Percentiles rank a stretch among this genome's conserved stretches.
phyloP scores from a whole-genome alignment of 2,888 invertebrate genomes.

The Chloroclystis v-ata region DNA sequence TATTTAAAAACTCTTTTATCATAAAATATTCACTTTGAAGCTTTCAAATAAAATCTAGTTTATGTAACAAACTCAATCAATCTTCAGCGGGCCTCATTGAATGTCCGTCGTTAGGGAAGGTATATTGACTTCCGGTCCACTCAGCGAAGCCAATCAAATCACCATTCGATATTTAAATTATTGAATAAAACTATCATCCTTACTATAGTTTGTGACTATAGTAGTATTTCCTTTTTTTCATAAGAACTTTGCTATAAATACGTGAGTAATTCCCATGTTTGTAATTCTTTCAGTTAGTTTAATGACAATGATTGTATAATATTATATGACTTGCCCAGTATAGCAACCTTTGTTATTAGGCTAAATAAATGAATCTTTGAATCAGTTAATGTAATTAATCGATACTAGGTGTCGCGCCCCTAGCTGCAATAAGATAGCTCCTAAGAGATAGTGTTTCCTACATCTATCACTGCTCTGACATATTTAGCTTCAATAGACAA shows the following conservation, averaged over 20 bases:
- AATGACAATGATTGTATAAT: no score
- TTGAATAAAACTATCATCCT: neutral
- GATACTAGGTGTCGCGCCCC: constrained; percentile 12
- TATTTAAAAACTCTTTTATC: no score
- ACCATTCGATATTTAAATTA: constrained; percentile 5
- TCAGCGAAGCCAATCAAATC: constrained; percentile 12
- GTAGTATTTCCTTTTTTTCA: no score
- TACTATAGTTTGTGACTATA: no score
- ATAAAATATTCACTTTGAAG: no score
- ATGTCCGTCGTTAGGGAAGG: constrained; percentile 7
- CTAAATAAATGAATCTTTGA: no score
- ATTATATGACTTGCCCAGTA: no score
- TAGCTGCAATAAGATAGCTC: constrained; percentile 11
- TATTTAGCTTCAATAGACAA: constrained; percentile 14
- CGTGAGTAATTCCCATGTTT: no score
- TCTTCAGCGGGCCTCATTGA: constrained; percentile 6
- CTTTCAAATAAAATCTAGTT: neutral
- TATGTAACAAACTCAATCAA: constrained; percentile 1
- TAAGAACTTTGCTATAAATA: no score
- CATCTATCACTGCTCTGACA: constrained; percentile 24
- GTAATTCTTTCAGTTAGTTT: no score
- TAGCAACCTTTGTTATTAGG: no score
- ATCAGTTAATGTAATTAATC: no score
- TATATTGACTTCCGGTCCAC: constrained; percentile 8
- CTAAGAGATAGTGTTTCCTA: constrained; percentile 25